A percentile compares a stretch with the other conserved stretches of the same genome.
These are phyloP conservation scores for Anoura caudifer DNA, from an alignment of 2,113 vertebrate genomes.

Conservation along the genomic window DNA sequence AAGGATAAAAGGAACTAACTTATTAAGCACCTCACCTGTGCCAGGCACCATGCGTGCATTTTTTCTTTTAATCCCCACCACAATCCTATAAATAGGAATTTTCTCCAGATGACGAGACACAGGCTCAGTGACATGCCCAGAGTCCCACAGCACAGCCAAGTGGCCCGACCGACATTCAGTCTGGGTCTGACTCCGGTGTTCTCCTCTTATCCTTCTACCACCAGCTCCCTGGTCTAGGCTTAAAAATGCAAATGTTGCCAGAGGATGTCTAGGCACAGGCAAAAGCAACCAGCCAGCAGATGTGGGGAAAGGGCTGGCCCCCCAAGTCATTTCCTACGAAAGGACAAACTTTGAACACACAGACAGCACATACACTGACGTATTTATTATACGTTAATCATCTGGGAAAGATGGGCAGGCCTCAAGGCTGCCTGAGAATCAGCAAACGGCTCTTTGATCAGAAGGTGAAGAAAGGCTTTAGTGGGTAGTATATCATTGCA, in stretches of 20 bases:
- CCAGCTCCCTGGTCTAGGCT: background rate
- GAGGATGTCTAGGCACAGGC: background rate
- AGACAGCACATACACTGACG: rapidly evolving
- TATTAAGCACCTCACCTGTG: background rate
- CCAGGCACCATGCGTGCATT: background rate
- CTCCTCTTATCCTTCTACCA: background rate
- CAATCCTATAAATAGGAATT: background rate
- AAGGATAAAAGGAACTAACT: conserved; percentile 39
- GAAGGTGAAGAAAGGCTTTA: background rate
- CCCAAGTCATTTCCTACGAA: background rate
- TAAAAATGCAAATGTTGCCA: background rate
- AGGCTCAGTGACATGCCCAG: background rate
- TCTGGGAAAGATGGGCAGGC: background rate
- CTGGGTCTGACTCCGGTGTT: background rate
- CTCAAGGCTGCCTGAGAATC: background rate
- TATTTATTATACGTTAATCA: background rate
- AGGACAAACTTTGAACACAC: background rate
- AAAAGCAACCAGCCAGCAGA: background rate
- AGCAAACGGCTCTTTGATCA: background rate
- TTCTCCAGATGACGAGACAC: background rate
- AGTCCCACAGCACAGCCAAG: background rate
- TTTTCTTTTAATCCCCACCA: background rate
- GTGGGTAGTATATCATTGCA: background rate
- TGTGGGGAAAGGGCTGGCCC: background rate
- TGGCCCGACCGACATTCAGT: background rate